Percentiles rank a stretch among this genome's conserved stretches.
Conservation (phyloP, 1,140 invertebrate genomes). For the Scaptodrosophila lebanonensis region DNA sequence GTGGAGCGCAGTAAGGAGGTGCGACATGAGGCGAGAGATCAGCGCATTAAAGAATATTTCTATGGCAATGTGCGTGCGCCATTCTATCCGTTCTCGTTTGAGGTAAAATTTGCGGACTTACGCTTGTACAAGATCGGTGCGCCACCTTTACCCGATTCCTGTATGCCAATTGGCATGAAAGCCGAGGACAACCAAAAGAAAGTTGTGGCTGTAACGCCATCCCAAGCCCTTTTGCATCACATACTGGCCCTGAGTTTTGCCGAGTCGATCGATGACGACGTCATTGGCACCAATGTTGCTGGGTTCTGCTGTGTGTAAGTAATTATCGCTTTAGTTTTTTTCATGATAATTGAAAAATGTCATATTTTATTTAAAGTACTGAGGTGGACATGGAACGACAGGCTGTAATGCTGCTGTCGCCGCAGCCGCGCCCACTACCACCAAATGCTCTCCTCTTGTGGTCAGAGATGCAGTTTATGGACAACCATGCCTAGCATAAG, state of each 20-base stretch:
- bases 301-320: slow-evolving; percentile 97
- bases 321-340: neutral
- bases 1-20: slow-evolving; percentile 88
- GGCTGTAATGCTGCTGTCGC: slow-evolving; percentile 91
- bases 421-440: slow-evolving; percentile 93
- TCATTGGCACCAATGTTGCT: slow-evolving; percentile 91
- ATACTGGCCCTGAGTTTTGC: slow-evolving; percentile 92
- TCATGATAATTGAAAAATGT: slow-evolving; percentile 9
- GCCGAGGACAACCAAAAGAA: slow-evolving; percentile 94
- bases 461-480: slow-evolving; percentile 93
- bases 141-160: slow-evolving; percentile 93
- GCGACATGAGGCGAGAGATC: slow-evolving; percentile 87
- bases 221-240: slow-evolving; percentile 89
- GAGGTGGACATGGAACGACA: slow-evolving; percentile 93
- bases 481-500: slow-evolving; percentile 80
- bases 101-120: slow-evolving; percentile 91
- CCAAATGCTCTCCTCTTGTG: slow-evolving; percentile 89
- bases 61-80: slow-evolving; percentile 88
- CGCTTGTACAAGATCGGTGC: slow-evolving; percentile 97
- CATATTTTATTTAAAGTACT: slow-evolving; percentile 81
- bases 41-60: slow-evolving; percentile 94
- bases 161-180: slow-evolving; percentile 97
- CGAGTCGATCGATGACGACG: slow-evolving; percentile 85
- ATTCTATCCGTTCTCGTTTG: slow-evolving; percentile 94
- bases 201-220: slow-evolving; percentile 88